Conservation (phyloP, 2,113 vertebrate genomes). For the Entomyzon cyanotis region DNA sequence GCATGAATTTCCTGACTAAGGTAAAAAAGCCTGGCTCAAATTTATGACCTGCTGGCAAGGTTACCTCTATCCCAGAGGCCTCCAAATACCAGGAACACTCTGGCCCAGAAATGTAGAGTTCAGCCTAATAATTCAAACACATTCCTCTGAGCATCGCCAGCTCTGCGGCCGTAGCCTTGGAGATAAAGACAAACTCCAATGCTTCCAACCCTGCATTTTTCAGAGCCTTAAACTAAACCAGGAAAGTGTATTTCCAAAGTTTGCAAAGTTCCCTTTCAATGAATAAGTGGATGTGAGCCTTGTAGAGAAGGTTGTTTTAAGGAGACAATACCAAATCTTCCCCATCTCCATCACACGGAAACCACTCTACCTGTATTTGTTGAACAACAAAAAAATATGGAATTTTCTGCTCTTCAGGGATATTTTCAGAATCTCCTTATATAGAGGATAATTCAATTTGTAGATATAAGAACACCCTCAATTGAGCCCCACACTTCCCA, state of each 20-base stretch:
- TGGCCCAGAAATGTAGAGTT: conserved; percentile 27
- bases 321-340: neutral
- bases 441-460: neutral
- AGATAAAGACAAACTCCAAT: neutral
- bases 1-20: conserved; percentile 44
- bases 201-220: neutral
- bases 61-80: conserved; percentile 28
- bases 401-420: neutral
- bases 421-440: neutral
- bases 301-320: neutral
- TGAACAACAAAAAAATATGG: neutral
- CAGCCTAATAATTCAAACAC: conserved; percentile 11
- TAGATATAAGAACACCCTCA: neutral
- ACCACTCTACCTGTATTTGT: neutral
- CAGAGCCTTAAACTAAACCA: neutral
- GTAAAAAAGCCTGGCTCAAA: conserved; percentile 46
- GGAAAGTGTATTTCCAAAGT: neutral
- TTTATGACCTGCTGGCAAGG: conserved; percentile 51
- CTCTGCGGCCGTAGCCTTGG: neutral
- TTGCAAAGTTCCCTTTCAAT: neutral
- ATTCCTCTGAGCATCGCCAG: neutral
- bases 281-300: neutral
- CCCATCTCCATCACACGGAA: neutral
- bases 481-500: neutral
- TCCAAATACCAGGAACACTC: conserved; percentile 43